Percentiles rank a stretch among this genome's conserved stretches.
Conservation (phyloP, 2,888 invertebrate species). For the Dexiosoma caninum region DNA sequence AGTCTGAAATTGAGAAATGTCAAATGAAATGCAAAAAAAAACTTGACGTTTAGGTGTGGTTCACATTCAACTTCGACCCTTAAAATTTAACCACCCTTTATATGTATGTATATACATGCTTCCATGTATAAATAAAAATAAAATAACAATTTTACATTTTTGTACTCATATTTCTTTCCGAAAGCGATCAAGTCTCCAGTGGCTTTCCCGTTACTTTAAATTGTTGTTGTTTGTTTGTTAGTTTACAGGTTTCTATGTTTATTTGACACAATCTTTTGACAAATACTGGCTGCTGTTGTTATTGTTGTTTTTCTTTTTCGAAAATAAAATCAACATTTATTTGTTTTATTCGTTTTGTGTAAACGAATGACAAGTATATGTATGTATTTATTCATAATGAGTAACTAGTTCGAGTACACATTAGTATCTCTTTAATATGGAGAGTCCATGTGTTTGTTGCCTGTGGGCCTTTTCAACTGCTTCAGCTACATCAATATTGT, state of each 20-base stretch:
- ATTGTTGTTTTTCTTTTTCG: not conserved
- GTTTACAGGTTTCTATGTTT: not conserved
- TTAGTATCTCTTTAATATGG: not conserved
- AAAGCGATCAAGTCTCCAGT: not conserved
- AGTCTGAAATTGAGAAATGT: no score
- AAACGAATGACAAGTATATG: conserved; percentile 7
- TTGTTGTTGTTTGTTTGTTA: not conserved
- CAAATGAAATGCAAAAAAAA: no score
- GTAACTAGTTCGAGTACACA: not conserved
- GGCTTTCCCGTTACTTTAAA: not conserved
- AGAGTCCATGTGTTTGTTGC: not conserved
- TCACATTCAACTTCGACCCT: no score
- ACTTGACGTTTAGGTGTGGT: no score
- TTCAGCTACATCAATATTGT: not conserved
- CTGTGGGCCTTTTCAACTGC: not conserved
- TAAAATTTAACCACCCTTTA: no score
- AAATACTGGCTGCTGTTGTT: not conserved
- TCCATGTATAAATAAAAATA: no score
- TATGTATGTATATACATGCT: no score
- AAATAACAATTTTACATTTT: no score
- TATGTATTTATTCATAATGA: conserved; percentile 5
- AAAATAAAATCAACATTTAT: conserved; percentile 18
- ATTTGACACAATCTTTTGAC: not conserved
- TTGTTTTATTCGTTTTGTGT: not conserved
- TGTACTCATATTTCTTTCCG: no score